A percentile compares a stretch with the other conserved stretches of the same genome.
Conservation (phyloP, 2,797 vertebrate genomes). For the Chrysocyon brachyurus region DNA sequence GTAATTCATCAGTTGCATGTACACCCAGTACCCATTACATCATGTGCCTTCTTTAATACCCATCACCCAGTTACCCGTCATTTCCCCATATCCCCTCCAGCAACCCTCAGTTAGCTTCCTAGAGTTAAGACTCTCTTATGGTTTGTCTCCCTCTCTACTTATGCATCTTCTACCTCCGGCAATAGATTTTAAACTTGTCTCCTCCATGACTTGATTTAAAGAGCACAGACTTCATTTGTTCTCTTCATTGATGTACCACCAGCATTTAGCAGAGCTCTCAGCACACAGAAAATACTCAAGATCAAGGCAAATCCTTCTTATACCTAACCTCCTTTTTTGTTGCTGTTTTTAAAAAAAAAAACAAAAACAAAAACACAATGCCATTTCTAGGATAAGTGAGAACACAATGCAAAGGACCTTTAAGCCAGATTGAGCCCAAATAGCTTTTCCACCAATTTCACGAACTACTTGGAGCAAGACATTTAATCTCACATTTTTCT, state of each 20-base stretch:
- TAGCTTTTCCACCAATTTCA: slow-evolving; percentile 63
- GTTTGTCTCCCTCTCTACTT: neutral
- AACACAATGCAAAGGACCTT: neutral
- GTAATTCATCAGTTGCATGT: neutral
- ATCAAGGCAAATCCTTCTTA: neutral
- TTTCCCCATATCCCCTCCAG: neutral
- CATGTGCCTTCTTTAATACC: neutral
- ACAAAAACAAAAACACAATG: neutral
- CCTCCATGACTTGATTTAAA: neutral
- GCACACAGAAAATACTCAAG: neutral
- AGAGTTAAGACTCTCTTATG: neutral
- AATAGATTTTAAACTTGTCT: neutral
- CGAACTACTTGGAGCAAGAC: slow-evolving; percentile 15
- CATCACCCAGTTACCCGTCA: neutral
- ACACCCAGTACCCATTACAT: neutral
- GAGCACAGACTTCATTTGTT: neutral
- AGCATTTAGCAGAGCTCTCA: neutral
- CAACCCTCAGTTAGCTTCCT: neutral
- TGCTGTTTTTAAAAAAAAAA: neutral
- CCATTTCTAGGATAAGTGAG: neutral
- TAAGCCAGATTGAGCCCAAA: slow-evolving; percentile 43
- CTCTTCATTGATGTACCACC: neutral
- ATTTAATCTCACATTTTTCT: slow-evolving; percentile 60
- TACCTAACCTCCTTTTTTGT: neutral
- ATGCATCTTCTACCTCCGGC: neutral